Evolutionary conservation across 2,113 vertebrate genomes (phyloP).

Genomic region (Etheostoma spectabile): DNA sequence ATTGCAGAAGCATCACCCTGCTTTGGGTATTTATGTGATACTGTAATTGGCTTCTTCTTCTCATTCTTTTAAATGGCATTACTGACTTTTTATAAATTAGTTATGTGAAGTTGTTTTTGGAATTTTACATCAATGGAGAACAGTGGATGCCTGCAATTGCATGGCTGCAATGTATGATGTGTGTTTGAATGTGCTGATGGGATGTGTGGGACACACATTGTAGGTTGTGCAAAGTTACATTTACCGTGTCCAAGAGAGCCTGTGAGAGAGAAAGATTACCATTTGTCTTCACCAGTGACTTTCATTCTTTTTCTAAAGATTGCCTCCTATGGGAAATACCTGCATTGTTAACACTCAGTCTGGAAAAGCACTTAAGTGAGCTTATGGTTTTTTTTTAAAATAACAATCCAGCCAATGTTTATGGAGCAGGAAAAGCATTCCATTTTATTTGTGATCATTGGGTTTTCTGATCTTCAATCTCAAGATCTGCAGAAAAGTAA

Average conservation of each 20-base stretch:
- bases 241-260: background rate
- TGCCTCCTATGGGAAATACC: conserved; percentile 16
- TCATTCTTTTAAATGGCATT: background rate
- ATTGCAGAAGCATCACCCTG: background rate
- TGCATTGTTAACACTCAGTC: conserved; percentile 5
- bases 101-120: no score
- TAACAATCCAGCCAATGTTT: conserved; percentile 19
- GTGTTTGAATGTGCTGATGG: no score
- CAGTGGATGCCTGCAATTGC: background rate
- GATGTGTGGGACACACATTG: background rate
- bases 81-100: background rate
- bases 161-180: background rate
- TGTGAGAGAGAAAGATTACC: background rate
- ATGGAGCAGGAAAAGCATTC: conserved; percentile 17
- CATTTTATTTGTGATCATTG: conserved; percentile 16
- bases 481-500: background rate
- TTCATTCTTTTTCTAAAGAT: conserved; percentile 12
- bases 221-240: conserved; percentile 9
- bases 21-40: background rate
- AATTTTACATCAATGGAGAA: background rate
- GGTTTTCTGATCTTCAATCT: conserved; percentile 21
- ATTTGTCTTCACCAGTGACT: conserved; percentile 9
- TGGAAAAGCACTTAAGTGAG: background rate
- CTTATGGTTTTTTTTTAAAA: conserved; percentile 24
- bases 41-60: background rate